Base-by-base conservation (phyloP, 2,113 vertebrate genomes). In the Boleophthalmus pectinirostris region DNA sequence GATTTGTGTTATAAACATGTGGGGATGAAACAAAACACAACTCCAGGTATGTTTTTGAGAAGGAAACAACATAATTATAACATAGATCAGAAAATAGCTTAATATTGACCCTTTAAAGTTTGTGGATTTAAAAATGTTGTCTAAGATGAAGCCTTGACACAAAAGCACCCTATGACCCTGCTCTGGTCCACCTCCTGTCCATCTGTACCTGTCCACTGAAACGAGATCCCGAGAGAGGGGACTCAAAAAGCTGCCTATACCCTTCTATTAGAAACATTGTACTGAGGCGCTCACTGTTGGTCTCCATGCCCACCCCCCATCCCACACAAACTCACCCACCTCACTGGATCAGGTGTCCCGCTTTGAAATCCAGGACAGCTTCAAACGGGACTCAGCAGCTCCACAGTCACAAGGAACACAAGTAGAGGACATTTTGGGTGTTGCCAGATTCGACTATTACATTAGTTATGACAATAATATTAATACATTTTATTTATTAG, bases 281-380 rank as follows among this genome's bases (percentile, higher is more conserved):
- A 78, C 82, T 78, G 53, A 61, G 63, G 33, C 78, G 66, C 80
- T 75, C 75, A 73, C 47, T 61, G 49, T 82, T 73, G 51, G 74
- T 81, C 70, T 79, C 65, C 60, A 54, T 73, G 66, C 64, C 66
- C 77, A 68, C 71, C 69, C 70, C 53, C 61, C 64, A 38, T 45
- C 77, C 68, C 69, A 21, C 15, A 21, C 74, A 21, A 66, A 65
- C 78, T 68, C 76, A 82, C 46, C 84, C 74, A 57, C 66, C 61
- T 85, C 79, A 82, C 73, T 25, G 53, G 85, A 89, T 93, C 85
- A 75, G 77, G 84, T 93, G 82, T 88, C 85, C 66, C 46, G 72
- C 89, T 93, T 92, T 92, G 91, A 92, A 93, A 92, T 89, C 67
- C 73, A 75, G 87, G 81, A 88, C 64, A 82, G 81, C 87, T 92